Conservation (phyloP, 1,140 invertebrate genomes). For the Ceratina australensis region DNA sequence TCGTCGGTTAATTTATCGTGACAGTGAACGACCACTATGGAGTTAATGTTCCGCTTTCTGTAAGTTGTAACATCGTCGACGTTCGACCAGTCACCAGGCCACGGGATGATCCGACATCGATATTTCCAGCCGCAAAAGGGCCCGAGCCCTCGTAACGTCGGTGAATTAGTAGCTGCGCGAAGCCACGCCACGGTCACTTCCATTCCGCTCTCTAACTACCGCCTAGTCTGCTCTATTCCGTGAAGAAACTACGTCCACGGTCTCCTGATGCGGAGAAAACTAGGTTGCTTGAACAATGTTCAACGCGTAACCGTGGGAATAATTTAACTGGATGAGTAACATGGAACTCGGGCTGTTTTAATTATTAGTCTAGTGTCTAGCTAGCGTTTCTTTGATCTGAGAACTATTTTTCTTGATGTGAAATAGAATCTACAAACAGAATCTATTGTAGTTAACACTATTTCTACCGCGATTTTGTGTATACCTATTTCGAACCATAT, state of each 20-base stretch:
- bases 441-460: no score
- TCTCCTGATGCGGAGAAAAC: no score
- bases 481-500: no score
- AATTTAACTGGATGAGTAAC: slow-evolving; percentile 7
- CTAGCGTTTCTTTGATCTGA: background rate
- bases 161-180: background rate
- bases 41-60: slow-evolving; percentile 5
- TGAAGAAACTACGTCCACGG: no score
- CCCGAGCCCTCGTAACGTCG: slow-evolving; percentile 1
- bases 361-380: background rate
- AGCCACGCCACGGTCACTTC: background rate
- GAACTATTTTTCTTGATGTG: no score
- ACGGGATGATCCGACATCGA: slow-evolving; percentile 15
- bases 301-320: background rate
- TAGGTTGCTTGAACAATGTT: no score
- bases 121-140: slow-evolving; percentile 30
- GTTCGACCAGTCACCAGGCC: background rate
- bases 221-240: no score
- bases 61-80: slow-evolving; percentile 3
- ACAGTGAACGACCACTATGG: background rate
- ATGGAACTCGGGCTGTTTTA: background rate
- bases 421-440: no score
- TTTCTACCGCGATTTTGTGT: no score
- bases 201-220: background rate
- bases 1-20: slow-evolving; percentile 20